Base-by-base conservation (phyloP, 2,888 invertebrate genomes). In the Drosophila kokeensis region DNA sequence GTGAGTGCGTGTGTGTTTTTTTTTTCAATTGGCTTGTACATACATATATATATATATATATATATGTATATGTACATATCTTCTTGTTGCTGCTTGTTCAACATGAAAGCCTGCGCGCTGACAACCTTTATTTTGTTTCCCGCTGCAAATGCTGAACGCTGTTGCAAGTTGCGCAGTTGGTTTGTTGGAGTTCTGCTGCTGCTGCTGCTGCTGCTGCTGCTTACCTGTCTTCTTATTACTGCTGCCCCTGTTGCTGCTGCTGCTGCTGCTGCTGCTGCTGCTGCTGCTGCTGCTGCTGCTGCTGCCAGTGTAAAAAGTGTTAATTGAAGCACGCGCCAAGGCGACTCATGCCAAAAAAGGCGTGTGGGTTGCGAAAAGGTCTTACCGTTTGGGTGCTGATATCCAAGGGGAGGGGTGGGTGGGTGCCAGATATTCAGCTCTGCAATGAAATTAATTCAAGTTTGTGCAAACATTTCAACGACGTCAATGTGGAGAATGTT, bases 381-480 rank as follows among this genome's bases (percentile, higher is more conserved):
- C 40, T 40, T 21, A 40, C n/a, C 11, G 40, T 21, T 40, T 40
- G 40, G n/a, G 40, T 21, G 40, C 2, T 6, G 45, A 4, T 45
- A 32, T 32, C 32, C 32, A 32, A 32, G 30, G 38, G 38, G 8
- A 27, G 7, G 36, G 36, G 36, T 6, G 24, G 36, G 36, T 6
- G 24, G 15, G 21, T 15, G 45, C 8, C 45, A 24, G 15, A 15
- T n/a, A 24, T 45, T 10, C 32, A 11, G 58, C 73, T 73, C 68
- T 82, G 72, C 81, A 82, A 64, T 79, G 52, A 75, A 85, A 82
- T 79, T 66, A 77, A 73, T 79, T 82, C 81, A 69, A 77, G 71
- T 84, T 87, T 83, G 83, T 83, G 83, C 87, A 87, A 85, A 87
- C 84, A 87, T 81, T 83, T 87, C 52, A 69, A 78, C 72, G 81